Evolutionary conservation across 2,888 invertebrate genomes (phyloP), one percentile per base, ranked within the genome.

Genomic region (Heteromurus nitidus): DNA sequence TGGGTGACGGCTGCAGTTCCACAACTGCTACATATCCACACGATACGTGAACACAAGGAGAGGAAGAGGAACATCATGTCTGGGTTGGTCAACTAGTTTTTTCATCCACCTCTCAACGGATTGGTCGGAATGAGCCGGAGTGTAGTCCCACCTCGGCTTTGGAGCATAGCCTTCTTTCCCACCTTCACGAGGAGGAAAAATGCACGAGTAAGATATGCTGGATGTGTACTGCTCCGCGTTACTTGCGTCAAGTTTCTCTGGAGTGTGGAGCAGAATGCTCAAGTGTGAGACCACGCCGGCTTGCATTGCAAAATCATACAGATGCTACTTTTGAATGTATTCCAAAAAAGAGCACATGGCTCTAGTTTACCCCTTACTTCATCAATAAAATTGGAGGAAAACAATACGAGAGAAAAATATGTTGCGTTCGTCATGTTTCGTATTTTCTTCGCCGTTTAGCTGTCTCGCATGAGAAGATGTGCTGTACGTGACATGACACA

Each of bases 1-100:
- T 85, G 72, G 83, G 83, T 85, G 86, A 86, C 86, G 86, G 85
- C 82, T 80, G 65, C 77, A 69, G 62, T 69, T 77, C 77, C 77
- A 77, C 77, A 69, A 69, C 69, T 76, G 60, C 72, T 68, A 67
- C 69, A 83, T n/a, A n/a, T n/a, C n/a, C n/a, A 58, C 70, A 67
- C 1, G 24, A 30, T 28, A 47, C 44, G 31, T 44, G 28, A 20
- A 3, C 1, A 62, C 31, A 26, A 18, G 31, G 28, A 26, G 16
- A 26, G 16, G 31, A 44, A 65, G 64, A 18, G 36, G 26, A 65
- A n/a, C n/a, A n/a, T n/a, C n/a, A n/a, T n/a, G 58, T 42, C 22
- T 73, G 73, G 73, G 73, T 50, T 50, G 73, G 69, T 80, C 73
- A 58, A 77, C 60, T n/a, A 73, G 69, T 65, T 73, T 73, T 60